Evolutionary conservation across 2,888 invertebrate genomes (phyloP), one percentile per base, ranked within the genome.

Genomic region (Ischnura elegans): DNA sequence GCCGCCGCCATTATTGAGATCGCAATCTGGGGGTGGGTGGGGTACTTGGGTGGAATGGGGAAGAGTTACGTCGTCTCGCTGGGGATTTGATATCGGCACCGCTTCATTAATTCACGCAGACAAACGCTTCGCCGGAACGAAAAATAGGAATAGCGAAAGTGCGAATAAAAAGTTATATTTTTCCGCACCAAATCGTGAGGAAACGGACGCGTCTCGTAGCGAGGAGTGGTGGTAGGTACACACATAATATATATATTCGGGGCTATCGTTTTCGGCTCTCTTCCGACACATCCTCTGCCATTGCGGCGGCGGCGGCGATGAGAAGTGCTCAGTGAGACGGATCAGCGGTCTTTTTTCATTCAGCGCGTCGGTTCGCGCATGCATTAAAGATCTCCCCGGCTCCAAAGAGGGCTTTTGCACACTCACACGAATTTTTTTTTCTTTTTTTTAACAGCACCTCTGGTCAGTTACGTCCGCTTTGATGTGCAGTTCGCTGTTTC

Each of bases 81-180:
- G 87, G 29, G 47, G 25, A 36, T 13, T n/a, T 29, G 29, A 36
- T 66, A 90, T 90, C 90, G 43, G 61, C 43, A 25, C 16, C 90
- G 90, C 90, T 90, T 66, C 90, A 90, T 90, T 90, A 61, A 90
- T 43, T 61, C 43, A 42, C 42, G n/a, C 61, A 42, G 51, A 19
- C 55, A 66, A 90, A 66, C 55, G 25, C 43, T 43, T 43, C 21
- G 55, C 51, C n/a, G 61, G 43, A 90, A 86, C 46, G 19, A 86
- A 86, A 51, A 51, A 19, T 13, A 51, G 51, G 19, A n/a, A n/a
- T n/a, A n/a, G 85, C 21, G 85, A 42, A 61, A 61, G 85, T 43
- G 19, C 10, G 43, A n/a, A n/a, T n/a, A n/a, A n/a, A n/a, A n/a
- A 43, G 43, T 43, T 36, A 51, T 51, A 51, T 51, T 51, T 51